phyloP scores from a whole-genome alignment of 2,113 vertebrate genomes.

The Halcyon malimbica region DNA sequence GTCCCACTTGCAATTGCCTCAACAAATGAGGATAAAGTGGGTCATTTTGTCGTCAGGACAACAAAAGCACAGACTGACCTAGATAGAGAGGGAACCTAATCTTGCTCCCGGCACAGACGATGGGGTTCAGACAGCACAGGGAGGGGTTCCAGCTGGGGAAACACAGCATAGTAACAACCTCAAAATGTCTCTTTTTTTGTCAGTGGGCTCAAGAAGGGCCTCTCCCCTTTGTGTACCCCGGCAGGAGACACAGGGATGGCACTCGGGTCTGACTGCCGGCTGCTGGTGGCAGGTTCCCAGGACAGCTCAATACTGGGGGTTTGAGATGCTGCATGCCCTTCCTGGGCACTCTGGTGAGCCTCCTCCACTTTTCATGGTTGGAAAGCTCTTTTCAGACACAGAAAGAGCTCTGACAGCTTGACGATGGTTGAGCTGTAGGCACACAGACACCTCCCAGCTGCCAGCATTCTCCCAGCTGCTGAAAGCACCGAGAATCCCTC shows the following conservation, averaged over 20 bases:
- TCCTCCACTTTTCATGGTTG: background rate
- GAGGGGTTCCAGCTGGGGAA: background rate
- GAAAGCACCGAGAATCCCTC: background rate
- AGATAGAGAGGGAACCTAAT: slow-evolving; percentile 44
- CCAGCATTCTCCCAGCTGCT: background rate
- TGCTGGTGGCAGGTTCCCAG: slow-evolving; percentile 78
- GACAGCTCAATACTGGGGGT: slow-evolving; percentile 68
- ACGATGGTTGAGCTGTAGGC: background rate
- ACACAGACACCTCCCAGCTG: background rate
- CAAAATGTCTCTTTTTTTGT: background rate
- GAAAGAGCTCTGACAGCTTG: background rate
- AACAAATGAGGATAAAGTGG: slow-evolving; percentile 51
- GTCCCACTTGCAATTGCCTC: background rate
- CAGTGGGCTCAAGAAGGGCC: background rate
- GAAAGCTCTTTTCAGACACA: background rate
- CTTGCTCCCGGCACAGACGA: background rate
- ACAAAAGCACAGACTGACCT: slow-evolving; percentile 49
- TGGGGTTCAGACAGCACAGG: background rate
- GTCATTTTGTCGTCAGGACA: slow-evolving; percentile 47
- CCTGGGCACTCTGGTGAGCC: slow-evolving; percentile 77
- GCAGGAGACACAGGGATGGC: slow-evolving; percentile 75
- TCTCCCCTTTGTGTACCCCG: background rate
- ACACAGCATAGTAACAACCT: background rate
- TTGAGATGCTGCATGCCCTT: slow-evolving; percentile 71
- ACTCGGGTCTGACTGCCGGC: slow-evolving; percentile 50